Evolutionary conservation across 2,797 vertebrate species (phyloP).

Genomic region (Chloroceryle inda): DNA sequence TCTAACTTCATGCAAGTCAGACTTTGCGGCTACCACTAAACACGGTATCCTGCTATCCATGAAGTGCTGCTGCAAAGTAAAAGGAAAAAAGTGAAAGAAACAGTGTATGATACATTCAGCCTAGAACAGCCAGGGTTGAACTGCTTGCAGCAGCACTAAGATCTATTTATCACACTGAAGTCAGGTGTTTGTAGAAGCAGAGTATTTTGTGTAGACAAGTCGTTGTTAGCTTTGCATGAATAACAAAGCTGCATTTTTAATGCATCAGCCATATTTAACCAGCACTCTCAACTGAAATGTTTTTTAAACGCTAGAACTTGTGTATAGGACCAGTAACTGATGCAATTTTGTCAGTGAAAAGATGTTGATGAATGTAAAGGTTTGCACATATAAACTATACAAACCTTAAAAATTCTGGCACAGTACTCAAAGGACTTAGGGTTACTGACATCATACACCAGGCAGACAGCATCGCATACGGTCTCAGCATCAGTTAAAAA

Average conservation of each 20-base stretch:
- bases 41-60: constrained; percentile 97
- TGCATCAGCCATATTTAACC: background rate
- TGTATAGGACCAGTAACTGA: background rate
- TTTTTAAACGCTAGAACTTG: background rate
- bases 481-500: constrained; percentile 90
- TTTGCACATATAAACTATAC: constrained; percentile 37
- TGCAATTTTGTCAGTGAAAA: background rate
- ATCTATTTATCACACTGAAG: background rate
- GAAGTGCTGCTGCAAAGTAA: constrained; percentile 90
- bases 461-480: constrained; percentile 93
- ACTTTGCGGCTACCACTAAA: constrained; percentile 93
- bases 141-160: background rate
- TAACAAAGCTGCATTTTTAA: background rate
- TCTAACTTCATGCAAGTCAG: constrained; percentile 94
- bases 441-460: constrained; percentile 94
- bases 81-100: constrained; percentile 25
- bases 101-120: background rate
- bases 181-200: background rate
- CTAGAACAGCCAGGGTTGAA: background rate
- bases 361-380: background rate
- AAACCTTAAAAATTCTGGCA: constrained; percentile 95
- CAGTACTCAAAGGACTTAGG: constrained; percentile 96
- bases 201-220: background rate
- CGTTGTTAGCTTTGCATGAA: background rate
- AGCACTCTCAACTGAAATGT: background rate